phyloP scores from a whole-genome alignment of 2,797 vertebrate genomes.

The Amniataba percoides region DNA sequence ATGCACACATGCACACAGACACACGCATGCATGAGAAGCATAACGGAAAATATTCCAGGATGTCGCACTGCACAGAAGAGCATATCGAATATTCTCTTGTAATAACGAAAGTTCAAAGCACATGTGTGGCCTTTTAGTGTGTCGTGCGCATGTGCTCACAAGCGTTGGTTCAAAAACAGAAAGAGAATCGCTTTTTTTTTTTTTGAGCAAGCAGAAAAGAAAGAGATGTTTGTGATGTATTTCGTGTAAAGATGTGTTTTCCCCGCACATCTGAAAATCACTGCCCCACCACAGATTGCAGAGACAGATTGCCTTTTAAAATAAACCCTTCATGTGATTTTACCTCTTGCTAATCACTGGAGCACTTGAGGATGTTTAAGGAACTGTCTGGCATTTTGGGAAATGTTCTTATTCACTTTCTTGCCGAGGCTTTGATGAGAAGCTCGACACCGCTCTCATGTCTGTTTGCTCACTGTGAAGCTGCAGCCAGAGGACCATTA shows the following conservation, averaged over 20 bases:
- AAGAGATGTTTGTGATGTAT: no score
- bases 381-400: background rate
- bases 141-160: background rate
- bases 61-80: slow-evolving; percentile 36
- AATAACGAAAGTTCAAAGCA: slow-evolving; percentile 52
- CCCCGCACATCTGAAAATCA: background rate
- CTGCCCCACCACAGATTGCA: background rate
- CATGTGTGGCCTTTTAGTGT: slow-evolving; percentile 3
- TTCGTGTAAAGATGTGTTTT: slow-evolving; percentile 3
- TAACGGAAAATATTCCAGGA: slow-evolving; percentile 75
- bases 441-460: background rate
- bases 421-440: background rate
- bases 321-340: background rate
- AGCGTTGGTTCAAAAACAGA: background rate
- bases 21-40: slow-evolving; percentile 18
- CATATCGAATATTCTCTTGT: slow-evolving; percentile 5
- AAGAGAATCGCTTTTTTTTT: slow-evolving; percentile 3
- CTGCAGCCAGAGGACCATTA: background rate
- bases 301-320: background rate
- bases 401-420: background rate
- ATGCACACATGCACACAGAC: slow-evolving; percentile 19
- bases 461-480: background rate
- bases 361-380: background rate
- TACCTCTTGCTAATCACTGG: background rate
- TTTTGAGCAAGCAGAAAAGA: background rate